phyloP scores from a whole-genome alignment of 1,140 invertebrate genomes.

The Cardiocondyla obscurior region DNA sequence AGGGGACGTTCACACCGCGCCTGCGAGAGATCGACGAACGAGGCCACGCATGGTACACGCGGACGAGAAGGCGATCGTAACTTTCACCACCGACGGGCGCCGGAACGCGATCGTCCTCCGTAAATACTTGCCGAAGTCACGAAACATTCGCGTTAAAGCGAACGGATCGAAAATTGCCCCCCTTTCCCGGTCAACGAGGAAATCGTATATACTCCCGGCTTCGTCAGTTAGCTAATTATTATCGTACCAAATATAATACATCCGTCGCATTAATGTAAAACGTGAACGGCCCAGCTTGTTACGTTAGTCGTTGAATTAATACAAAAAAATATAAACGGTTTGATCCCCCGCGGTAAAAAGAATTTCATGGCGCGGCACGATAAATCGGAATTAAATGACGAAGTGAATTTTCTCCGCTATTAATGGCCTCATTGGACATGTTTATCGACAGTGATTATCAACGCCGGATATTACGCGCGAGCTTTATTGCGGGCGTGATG shows the following conservation, averaged over 20 bases:
- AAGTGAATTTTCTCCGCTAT: slow-evolving; percentile 32
- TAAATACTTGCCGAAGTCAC: slow-evolving; percentile 27
- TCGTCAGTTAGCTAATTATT: neutral
- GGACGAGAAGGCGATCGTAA: slow-evolving; percentile 66
- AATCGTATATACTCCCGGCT: neutral
- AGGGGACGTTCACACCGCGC: slow-evolving; percentile 63
- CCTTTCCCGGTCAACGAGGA: too few species aligned
- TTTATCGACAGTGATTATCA: slow-evolving; percentile 46
- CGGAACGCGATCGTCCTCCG: slow-evolving; percentile 48
- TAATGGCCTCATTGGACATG: slow-evolving; percentile 30
- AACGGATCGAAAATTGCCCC: neutral
- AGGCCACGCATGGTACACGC: slow-evolving; percentile 76
- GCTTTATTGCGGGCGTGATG: slow-evolving; percentile 31
- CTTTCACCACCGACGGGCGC: slow-evolving; percentile 77
- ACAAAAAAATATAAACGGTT: slow-evolving; percentile 7
- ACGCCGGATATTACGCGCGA: slow-evolving; percentile 34
- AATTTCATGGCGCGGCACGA: neutral
- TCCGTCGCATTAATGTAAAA: too few species aligned
- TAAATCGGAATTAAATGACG: slow-evolving; percentile 30
- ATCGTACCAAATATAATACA: too few species aligned
- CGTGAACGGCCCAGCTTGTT: neutral
- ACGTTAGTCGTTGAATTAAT: neutral
- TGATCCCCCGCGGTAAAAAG: slow-evolving; percentile 3
- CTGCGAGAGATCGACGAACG: slow-evolving; percentile 67
- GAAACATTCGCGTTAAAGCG: slow-evolving; percentile 19